A percentile compares a stretch with the other conserved stretches of the same genome.
These are phyloP conservation scores for Parazoanthus swiftii DNA, from an alignment of 92 coral and sea anemone genomes.

Conservation along the genomic window DNA sequence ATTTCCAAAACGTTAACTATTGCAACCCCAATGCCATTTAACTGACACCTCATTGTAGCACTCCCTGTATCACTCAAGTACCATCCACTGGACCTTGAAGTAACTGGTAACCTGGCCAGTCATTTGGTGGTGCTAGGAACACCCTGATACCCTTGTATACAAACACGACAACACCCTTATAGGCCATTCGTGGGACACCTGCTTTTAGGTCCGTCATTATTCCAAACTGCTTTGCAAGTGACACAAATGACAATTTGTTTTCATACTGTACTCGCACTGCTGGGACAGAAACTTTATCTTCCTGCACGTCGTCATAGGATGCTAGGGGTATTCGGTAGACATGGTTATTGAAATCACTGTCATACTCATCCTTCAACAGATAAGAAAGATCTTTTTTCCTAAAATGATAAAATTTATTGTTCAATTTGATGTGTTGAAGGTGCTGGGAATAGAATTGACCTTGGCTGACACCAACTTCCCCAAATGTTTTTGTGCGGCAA, in stretches of 20 bases:
- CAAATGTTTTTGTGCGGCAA: constrained; percentile 87
- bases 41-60: too few relatives aligned
- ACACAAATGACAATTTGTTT: constrained; percentile 52
- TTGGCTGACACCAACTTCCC: constrained; percentile 80
- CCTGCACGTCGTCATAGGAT: constrained; percentile 56
- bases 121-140: constrained; percentile 73
- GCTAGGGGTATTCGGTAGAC: constrained; percentile 73
- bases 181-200: constrained; percentile 93
- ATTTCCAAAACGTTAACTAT: too few relatives aligned
- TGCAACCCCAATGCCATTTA: too few relatives aligned
- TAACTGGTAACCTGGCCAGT: constrained; percentile 60
- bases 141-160: constrained; percentile 66
- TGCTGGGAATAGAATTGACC: constrained; percentile 89
- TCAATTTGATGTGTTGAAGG: constrained; percentile 73
- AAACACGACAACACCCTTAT: constrained; percentile 78
- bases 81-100: not conserved
- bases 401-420: constrained; percentile 71
- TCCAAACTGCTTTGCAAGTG: constrained; percentile 68
- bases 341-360: constrained; percentile 53
- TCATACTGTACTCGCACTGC: constrained; percentile 78
- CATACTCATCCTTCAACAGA: constrained; percentile 75
- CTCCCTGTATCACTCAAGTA: not conserved
- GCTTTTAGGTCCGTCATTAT: constrained; percentile 84
- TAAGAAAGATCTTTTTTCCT: constrained; percentile 71
- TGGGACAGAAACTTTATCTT: constrained; percentile 44